These are phyloP conservation scores for Mechanitis messenoides DNA, from an alignment of 2,888 invertebrate genomes.

Conservation along the genomic window DNA sequence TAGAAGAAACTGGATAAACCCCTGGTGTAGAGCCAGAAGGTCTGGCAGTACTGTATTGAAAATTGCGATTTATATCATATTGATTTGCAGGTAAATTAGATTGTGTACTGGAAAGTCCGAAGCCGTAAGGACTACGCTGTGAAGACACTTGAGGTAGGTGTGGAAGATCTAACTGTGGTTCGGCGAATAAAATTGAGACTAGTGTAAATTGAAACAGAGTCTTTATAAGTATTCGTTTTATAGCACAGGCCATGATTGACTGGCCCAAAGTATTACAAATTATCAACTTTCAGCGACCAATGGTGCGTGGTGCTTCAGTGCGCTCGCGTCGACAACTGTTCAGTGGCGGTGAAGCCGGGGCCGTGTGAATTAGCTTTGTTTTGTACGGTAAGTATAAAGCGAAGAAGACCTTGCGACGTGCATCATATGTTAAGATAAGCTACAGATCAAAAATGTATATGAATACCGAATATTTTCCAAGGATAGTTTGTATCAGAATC, in stretches of 20 bases:
- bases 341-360: constrained; percentile 44
- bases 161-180: constrained; percentile 76
- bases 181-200: constrained; percentile 35
- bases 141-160: constrained; percentile 60
- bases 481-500: too few species aligned
- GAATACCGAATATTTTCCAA: neutral
- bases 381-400: constrained; percentile 29
- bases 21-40: constrained; percentile 49
- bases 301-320: constrained; percentile 64
- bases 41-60: constrained; percentile 55
- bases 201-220: constrained; percentile 47
- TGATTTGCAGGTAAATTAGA: constrained; percentile 63
- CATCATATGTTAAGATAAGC: constrained; percentile 25
- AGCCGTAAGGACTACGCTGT: constrained; percentile 53
- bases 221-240: constrained; percentile 41
- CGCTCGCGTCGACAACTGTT: constrained; percentile 62
- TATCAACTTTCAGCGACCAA: constrained; percentile 37
- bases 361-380: constrained; percentile 66
- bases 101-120: constrained; percentile 59
- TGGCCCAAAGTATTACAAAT: constrained; percentile 36
- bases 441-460: constrained; percentile 16
- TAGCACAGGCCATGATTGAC: constrained; percentile 57
- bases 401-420: constrained; percentile 30
- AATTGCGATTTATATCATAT: constrained; percentile 53
- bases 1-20: constrained; percentile 56